Evolutionary conservation across 2,888 invertebrate species (phyloP).

Genomic region (Venustoraphidia nigricollis): DNA sequence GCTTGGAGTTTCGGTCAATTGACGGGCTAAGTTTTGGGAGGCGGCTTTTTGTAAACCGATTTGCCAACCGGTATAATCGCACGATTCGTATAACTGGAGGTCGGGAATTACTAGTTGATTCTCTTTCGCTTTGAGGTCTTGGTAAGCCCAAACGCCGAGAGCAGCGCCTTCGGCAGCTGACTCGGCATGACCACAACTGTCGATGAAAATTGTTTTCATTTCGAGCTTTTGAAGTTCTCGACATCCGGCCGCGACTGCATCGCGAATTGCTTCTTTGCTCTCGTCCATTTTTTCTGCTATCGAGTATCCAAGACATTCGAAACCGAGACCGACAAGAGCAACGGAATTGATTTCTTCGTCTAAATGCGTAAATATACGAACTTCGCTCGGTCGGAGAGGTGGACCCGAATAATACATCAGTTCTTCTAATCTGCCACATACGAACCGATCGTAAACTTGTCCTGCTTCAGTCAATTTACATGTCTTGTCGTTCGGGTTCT

Average conservation of each 20-base stretch:
- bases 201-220: slow-evolving; percentile 45
- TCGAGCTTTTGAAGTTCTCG: slow-evolving; percentile 34
- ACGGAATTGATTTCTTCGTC: slow-evolving; percentile 47
- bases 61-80: slow-evolving; percentile 54
- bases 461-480: slow-evolving; percentile 46
- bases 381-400: slow-evolving; percentile 36
- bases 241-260: slow-evolving; percentile 47
- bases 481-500: slow-evolving; percentile 32
- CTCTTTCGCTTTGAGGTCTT: slow-evolving; percentile 40
- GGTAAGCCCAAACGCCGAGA: slow-evolving; percentile 53
- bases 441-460: slow-evolving; percentile 38
- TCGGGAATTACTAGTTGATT: slow-evolving; percentile 24
- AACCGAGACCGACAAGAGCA: slow-evolving; percentile 60
- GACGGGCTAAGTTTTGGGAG: slow-evolving; percentile 64
- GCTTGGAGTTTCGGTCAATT: slow-evolving; percentile 65
- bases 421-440: slow-evolving; percentile 37
- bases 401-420: slow-evolving; percentile 27
- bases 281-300: slow-evolving; percentile 55
- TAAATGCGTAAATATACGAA: slow-evolving; percentile 46
- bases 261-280: slow-evolving; percentile 55
- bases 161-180: slow-evolving; percentile 66
- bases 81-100: slow-evolving; percentile 42
- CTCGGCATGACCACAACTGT: slow-evolving; percentile 62
- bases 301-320: slow-evolving; percentile 49
- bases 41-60: slow-evolving; percentile 57